Evolutionary conservation across 2,113 vertebrate species (phyloP).

Genomic region (Tychaedon coryphoeus): DNA sequence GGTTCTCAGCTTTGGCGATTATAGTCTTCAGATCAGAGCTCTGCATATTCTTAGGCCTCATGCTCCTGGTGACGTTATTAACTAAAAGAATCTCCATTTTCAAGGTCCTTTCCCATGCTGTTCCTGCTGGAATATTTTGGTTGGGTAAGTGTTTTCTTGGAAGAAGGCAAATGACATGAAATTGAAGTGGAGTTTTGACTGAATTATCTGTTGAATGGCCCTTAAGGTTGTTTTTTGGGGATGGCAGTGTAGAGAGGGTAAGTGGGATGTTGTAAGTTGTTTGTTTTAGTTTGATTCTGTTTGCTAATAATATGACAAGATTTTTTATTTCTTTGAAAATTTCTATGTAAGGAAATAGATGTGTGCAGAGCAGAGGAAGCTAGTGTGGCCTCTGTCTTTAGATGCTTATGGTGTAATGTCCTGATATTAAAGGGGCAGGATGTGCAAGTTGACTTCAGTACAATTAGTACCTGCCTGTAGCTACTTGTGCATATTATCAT

Average conservation of each 20-base stretch:
- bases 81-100: constrained; percentile 75
- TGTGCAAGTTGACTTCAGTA: background rate
- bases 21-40: constrained; percentile 92
- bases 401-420: background rate
- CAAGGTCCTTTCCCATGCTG: constrained; percentile 75
- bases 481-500: background rate
- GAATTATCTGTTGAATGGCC: background rate
- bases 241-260: background rate
- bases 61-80: constrained; percentile 81
- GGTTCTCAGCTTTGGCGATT: constrained; percentile 87
- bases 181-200: background rate
- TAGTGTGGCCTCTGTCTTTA: background rate
- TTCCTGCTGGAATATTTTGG: constrained; percentile 84
- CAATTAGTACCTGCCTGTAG: background rate
- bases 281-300: background rate
- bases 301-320: background rate
- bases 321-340: background rate
- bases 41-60: constrained; percentile 85
- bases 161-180: background rate
- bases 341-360: background rate
- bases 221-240: background rate
- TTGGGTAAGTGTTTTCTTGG: constrained; percentile 77
- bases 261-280: background rate
- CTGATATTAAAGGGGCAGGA: background rate
- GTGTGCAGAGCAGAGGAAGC: background rate